Evolutionary conservation across 2,797 vertebrate genomes (phyloP).

Genomic region (Pteropus rufus): DNA sequence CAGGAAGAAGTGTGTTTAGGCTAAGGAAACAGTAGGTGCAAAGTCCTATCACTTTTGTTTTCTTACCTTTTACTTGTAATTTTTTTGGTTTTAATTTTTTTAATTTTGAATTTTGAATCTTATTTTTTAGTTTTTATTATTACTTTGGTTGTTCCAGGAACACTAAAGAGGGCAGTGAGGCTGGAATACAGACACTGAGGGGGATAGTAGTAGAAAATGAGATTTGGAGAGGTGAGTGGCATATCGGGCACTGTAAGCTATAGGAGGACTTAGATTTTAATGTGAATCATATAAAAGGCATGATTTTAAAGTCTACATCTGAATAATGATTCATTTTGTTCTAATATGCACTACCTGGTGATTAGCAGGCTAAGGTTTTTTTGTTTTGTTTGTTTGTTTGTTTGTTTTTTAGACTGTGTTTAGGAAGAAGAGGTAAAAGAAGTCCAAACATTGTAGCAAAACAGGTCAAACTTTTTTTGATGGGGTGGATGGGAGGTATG

Average conservation of each 20-base stretch:
- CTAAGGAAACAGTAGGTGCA: neutral
- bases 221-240: neutral
- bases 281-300: neutral
- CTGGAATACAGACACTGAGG: neutral
- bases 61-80: neutral
- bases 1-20: neutral
- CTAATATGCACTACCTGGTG: neutral
- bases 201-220: neutral
- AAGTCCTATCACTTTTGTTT: neutral
- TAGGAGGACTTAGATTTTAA: neutral
- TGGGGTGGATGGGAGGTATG: neutral
- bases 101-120: neutral
- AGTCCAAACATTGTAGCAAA: neutral
- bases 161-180: neutral
- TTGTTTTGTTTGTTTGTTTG: neutral
- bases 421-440: neutral
- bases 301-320: neutral
- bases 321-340: neutral
- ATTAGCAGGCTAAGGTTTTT: neutral
- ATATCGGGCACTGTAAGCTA: rapidly evolving
- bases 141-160: neutral
- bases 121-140: neutral
- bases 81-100: neutral
- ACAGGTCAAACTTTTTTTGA: neutral
- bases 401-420: neutral